Conservation (phyloP, 1,140 invertebrate genomes). For the Caenorhabditis tropicalis region DNA sequence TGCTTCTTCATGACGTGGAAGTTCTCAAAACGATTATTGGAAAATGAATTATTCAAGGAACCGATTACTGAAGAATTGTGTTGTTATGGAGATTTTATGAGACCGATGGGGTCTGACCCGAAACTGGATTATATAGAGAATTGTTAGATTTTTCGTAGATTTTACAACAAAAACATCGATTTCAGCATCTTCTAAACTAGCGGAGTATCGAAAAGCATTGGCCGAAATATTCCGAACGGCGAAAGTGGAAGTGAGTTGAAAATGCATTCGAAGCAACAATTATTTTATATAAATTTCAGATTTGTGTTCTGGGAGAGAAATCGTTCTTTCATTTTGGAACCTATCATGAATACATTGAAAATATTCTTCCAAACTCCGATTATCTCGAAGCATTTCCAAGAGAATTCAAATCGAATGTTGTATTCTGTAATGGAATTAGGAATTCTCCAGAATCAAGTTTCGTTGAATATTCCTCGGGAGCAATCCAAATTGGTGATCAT, state of each 20-base stretch:
- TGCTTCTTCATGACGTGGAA: slow-evolving; percentile 20
- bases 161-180: background rate
- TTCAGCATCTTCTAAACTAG: background rate
- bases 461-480: background rate
- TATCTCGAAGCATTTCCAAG: background rate
- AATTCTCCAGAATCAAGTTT: background rate
- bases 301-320: background rate
- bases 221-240: background rate
- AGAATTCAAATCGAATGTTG: background rate
- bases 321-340: slow-evolving; percentile 46
- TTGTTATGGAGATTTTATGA: slow-evolving; percentile 50
- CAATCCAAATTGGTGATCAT: background rate
- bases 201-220: background rate
- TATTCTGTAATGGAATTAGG: background rate
- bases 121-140: slow-evolving; percentile 32
- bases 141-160: background rate
- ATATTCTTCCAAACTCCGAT: background rate
- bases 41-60: background rate
- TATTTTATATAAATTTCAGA: slow-evolving; percentile 4
- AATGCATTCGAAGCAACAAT: background rate
- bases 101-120: slow-evolving; percentile 22
- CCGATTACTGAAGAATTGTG: slow-evolving; percentile 30
- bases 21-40: background rate
- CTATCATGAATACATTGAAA: background rate
- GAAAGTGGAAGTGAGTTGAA: slow-evolving; percentile 20